phyloP scores from a whole-genome alignment of 2,888 invertebrate species.

The Ceramica pisi region DNA sequence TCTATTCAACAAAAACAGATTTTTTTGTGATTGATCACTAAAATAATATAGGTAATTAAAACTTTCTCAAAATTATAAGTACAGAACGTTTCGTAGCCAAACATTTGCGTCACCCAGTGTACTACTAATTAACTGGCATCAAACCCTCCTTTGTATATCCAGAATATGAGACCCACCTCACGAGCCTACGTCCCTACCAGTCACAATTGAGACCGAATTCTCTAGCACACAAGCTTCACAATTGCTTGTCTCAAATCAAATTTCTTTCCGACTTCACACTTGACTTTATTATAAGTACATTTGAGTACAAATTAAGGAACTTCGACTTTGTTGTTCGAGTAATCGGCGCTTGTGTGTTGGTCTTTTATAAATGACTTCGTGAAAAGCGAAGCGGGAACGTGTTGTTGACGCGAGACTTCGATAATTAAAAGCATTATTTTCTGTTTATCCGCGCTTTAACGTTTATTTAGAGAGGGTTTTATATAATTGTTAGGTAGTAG shows the following conservation, averaged over 20 bases:
- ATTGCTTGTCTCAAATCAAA: constrained; percentile 51
- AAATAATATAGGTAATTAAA: constrained; percentile 1
- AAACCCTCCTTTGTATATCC: constrained; percentile 69
- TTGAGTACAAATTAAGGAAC: constrained; percentile 69
- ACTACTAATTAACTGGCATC: constrained; percentile 76
- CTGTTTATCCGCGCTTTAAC: constrained; percentile 54
- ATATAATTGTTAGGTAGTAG: constrained; percentile 31
- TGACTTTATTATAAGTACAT: constrained; percentile 70
- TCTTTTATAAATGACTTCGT: constrained; percentile 66
- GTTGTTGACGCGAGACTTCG: constrained; percentile 54
- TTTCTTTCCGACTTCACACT: constrained; percentile 64
- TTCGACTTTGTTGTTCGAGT: constrained; percentile 66
- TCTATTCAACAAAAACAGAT: background rate
- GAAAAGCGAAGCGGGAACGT: constrained; percentile 53
- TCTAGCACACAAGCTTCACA: constrained; percentile 45
- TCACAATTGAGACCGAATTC: constrained; percentile 52
- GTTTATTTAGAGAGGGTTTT: constrained; percentile 51
- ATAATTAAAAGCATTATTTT: constrained; percentile 68
- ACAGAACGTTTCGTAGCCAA: constrained; percentile 15
- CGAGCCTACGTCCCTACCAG: constrained; percentile 39
- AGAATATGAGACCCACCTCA: constrained; percentile 57
- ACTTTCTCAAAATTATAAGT: constrained; percentile 15
- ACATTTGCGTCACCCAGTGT: constrained; percentile 52
- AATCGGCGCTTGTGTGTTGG: constrained; percentile 67
- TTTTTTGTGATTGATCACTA: constrained; percentile 13